Evolutionary conservation across 2,113 vertebrate species (phyloP).

Genomic region (Sapayoa aenigma): DNA sequence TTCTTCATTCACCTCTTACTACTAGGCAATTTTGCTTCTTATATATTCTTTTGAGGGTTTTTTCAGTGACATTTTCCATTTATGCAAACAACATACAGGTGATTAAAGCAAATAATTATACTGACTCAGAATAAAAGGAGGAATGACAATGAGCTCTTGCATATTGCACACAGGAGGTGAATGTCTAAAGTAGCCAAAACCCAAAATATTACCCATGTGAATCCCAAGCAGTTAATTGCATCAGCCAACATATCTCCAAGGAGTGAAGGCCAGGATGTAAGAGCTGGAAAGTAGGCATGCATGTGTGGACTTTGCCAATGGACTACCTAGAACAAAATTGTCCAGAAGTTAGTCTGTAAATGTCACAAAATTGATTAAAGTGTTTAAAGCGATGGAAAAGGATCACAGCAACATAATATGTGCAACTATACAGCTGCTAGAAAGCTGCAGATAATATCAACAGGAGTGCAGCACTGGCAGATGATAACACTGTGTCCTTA

Average conservation of each 20-base stretch:
- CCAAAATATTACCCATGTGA: conserved; percentile 87
- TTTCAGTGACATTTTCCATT: background rate
- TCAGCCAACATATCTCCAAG: conserved; percentile 96
- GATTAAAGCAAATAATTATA: background rate
- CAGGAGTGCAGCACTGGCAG: background rate
- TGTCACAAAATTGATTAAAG: background rate
- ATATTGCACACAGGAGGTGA: background rate
- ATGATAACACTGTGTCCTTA: background rate
- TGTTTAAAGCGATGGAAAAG: background rate
- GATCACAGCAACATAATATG: background rate
- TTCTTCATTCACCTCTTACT: background rate
- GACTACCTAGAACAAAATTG: conserved; percentile 80
- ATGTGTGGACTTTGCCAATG: conserved; percentile 99
- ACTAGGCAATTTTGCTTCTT: background rate
- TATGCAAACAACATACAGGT: background rate
- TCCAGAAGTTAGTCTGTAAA: background rate
- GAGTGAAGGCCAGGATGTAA: conserved; percentile 95
- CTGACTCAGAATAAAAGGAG: background rate
- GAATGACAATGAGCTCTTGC: background rate
- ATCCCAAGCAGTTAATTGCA: conserved; percentile 96
- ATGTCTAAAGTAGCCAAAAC: background rate
- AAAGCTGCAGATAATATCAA: background rate
- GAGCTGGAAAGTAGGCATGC: conserved; percentile 94
- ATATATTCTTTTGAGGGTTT: background rate
- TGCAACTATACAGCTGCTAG: background rate